These are phyloP conservation scores for Pavo muticus DNA, from an alignment of 2,113 vertebrate genomes.

Conservation along the genomic window DNA sequence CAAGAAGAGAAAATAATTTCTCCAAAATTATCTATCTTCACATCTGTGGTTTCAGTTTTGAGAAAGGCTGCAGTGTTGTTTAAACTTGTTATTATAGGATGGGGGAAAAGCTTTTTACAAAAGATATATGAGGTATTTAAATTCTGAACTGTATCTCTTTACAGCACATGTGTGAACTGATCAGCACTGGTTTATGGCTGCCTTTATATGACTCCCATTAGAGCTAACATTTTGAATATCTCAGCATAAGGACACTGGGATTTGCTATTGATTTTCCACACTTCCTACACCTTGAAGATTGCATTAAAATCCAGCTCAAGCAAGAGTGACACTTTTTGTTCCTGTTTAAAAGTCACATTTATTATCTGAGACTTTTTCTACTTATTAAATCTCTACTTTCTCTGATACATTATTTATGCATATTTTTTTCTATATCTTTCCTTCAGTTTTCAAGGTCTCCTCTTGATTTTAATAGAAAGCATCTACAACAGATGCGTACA, in stretches of 20 bases:
- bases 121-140: conserved; percentile 73
- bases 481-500: neutral
- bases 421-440: conserved; percentile 46
- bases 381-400: conserved; percentile 69
- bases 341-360: conserved; percentile 71
- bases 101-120: conserved; percentile 46
- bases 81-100: conserved; percentile 69
- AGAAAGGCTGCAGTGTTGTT: conserved; percentile 65
- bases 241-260: conserved; percentile 75
- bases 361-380: conserved; percentile 67
- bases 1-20: conserved; percentile 82
- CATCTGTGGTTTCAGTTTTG: conserved; percentile 67
- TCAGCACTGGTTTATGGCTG: conserved; percentile 66
- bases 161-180: conserved; percentile 71
- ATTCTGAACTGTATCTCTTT: conserved; percentile 73
- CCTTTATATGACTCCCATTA: conserved; percentile 72
- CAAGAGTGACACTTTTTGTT: conserved; percentile 78
- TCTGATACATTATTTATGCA: conserved; percentile 64
- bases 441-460: conserved; percentile 50
- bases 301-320: conserved; percentile 75
- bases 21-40: conserved; percentile 69
- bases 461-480: conserved; percentile 17
- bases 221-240: conserved; percentile 80
- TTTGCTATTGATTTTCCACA: conserved; percentile 80
- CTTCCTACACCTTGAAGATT: conserved; percentile 75